Percentiles rank a stretch among this genome's conserved stretches.
Conservation (phyloP, 2,888 invertebrate genomes). For the Ectemnius continuus region DNA sequence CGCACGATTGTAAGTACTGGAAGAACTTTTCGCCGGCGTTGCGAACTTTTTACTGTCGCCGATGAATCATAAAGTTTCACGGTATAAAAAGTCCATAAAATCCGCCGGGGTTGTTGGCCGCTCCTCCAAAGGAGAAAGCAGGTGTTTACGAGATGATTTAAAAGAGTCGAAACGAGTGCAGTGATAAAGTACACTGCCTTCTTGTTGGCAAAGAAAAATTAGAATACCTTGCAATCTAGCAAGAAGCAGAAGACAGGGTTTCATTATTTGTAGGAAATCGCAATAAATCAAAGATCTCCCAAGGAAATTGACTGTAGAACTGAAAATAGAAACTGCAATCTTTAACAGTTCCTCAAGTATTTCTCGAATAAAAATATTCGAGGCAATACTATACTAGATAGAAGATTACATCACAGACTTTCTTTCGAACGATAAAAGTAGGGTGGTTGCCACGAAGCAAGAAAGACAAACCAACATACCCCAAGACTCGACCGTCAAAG, state of each 20-base stretch:
- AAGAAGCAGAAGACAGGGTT: neutral
- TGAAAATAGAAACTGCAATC: too few relatives aligned
- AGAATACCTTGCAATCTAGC: slow-evolving; percentile 19
- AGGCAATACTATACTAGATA: too few relatives aligned
- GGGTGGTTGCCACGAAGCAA: too few relatives aligned
- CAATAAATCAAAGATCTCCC: too few relatives aligned
- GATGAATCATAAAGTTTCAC: slow-evolving; percentile 38
- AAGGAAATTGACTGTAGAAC: too few relatives aligned
- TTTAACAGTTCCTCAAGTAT: too few relatives aligned
- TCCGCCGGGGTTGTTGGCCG: neutral
- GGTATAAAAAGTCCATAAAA: neutral
- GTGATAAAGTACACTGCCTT: slow-evolving; percentile 29
- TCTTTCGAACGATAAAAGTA: too few relatives aligned
- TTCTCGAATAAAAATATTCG: too few relatives aligned
- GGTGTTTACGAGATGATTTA: slow-evolving; percentile 32
- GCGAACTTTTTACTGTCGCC: slow-evolving; percentile 1
- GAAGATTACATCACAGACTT: too few relatives aligned
- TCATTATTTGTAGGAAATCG: too few relatives aligned
- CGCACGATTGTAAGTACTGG: neutral
- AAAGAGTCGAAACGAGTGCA: slow-evolving; percentile 23
- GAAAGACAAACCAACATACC: too few relatives aligned
- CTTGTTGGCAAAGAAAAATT: slow-evolving; percentile 24
- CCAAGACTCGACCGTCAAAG: too few relatives aligned
- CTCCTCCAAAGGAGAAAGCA: slow-evolving; percentile 19
- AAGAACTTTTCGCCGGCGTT: neutral